Evolutionary conservation across 2,113 vertebrate species (phyloP), one percentile per base, ranked within the genome.

Genomic region (Cinclus cinclus): DNA sequence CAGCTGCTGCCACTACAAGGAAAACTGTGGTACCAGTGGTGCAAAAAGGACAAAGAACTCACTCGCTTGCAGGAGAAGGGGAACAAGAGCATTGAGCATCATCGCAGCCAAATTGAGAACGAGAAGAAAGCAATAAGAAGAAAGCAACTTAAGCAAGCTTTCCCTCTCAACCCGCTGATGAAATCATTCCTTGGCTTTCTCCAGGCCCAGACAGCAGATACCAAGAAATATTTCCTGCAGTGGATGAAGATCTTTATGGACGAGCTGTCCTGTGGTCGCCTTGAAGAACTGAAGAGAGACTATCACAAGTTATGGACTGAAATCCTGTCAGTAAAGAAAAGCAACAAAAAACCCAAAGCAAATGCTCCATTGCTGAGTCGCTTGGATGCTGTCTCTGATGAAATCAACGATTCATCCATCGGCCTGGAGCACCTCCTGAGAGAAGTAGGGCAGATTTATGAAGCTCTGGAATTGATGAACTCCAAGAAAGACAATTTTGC

Each of bases 391-490:
- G 4, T 21, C 19, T 46, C 10, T 21, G 46, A 46, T 21, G 46
- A 46, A 46, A 46, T 46, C 46, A 46, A 46, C 1, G 20, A 46
- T 46, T 46, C 46, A 46, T 46, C 46, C 46, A 46, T 46, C 11
- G 46, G 46, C 46, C 46, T 46, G 46, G 46, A 46, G 20, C 46
- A 46, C 46, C 80, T 98, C 53, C 78, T 98, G 22, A 98, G 98
- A 95, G 98, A 98, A 83, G 71, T 97, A 11, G 97, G 97, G 44
- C 98, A 98, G 89, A 97, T 98, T 33, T 98, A 98, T 50, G 98
- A 99, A 97, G 97, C 97, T 33, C 92, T 97, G 37, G 56, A 69
- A 35, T 70, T 77, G 5, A 60, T 49, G 46, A 31, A 84, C 7
- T 20, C 58, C 4, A 17, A 74, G n/a, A 44, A 96, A 2, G 16